phyloP scores from a whole-genome alignment of 2,888 invertebrate species.

The Ichneumoninae sp. region DNA sequence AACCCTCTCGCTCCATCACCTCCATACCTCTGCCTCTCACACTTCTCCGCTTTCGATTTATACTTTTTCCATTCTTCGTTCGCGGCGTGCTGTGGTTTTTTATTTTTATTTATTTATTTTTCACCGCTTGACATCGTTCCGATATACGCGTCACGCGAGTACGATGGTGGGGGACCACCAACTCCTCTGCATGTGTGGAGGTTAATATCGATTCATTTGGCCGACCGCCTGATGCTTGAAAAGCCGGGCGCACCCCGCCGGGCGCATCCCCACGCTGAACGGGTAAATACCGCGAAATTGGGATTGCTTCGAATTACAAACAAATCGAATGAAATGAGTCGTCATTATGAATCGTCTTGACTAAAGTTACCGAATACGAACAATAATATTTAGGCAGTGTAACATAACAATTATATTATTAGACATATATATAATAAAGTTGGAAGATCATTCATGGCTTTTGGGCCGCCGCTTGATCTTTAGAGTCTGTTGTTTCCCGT shows the following conservation, averaged over 20 bases:
- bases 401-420: too few relatives aligned
- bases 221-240: slow-evolving; percentile 4
- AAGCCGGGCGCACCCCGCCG: neutral
- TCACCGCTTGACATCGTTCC: slow-evolving; percentile 9
- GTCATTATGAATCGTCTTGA: too few relatives aligned
- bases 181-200: slow-evolving; percentile 50
- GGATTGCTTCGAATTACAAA: neutral
- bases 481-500: too few relatives aligned
- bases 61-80: slow-evolving; percentile 59
- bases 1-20: slow-evolving; percentile 31
- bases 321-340: too few relatives aligned
- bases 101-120: neutral
- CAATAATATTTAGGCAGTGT: too few relatives aligned
- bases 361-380: too few relatives aligned
- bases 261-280: slow-evolving; percentile 6
- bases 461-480: too few relatives aligned
- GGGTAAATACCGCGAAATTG: neutral
- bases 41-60: slow-evolving; percentile 47
- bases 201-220: slow-evolving; percentile 38
- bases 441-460: too few relatives aligned
- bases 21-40: slow-evolving; percentile 40
- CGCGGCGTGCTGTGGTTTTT: slow-evolving; percentile 12
- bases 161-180: slow-evolving; percentile 66
- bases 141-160: slow-evolving; percentile 57
- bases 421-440: too few relatives aligned